Base-by-base conservation (phyloP, 2,888 invertebrate genomes). In the Diachrysia chrysitis region DNA sequence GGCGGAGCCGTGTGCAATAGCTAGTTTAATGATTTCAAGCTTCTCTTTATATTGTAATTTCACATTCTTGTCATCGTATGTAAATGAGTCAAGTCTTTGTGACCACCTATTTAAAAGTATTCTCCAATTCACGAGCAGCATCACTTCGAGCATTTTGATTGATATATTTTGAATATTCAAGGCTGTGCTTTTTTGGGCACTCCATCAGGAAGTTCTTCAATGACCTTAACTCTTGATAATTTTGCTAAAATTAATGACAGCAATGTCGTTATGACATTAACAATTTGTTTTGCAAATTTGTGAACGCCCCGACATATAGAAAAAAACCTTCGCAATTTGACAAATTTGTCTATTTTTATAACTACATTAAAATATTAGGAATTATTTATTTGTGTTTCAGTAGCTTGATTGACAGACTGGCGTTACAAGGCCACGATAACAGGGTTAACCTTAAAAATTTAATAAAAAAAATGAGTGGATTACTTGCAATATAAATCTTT, bases 201-300 rank as follows among this genome's bases (percentile, higher is more conserved):
- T 17, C 21, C 21, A 19, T 19, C 21, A 19, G 48, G 48, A 51
- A 51, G 48, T 12, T 21, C 19, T 51, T 51, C 2, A 19, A 51
- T 51, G 21, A 51, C 48, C 48, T 51, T 21, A 51, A 21, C 21
- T 14, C 12, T 51, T 51, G 48, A 19, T 12, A 51, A 51, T 21
- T 19, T 51, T 51, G 48, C 10, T 4, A 19, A 19, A 51, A 51
- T 51, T 51, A 21, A 51, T 51, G 21, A 12, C 48, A 51, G 48
- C 48, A 21, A 19, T 51, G 19, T 12, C 48, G 21, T 21, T 12
- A 51, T 51, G 48, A 51, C 48, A 51, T 10, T 51, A 21, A 3
- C 21, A 19, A 51, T 51, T 51, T 51, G 48, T 51, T 51, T 51
- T 51, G 48, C 21, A 51, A 51, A 51, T 51, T 21, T 2, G 10